These are phyloP conservation scores for Thunnus albacares DNA, from an alignment of 2,797 vertebrate genomes.

Conservation along the genomic window DNA sequence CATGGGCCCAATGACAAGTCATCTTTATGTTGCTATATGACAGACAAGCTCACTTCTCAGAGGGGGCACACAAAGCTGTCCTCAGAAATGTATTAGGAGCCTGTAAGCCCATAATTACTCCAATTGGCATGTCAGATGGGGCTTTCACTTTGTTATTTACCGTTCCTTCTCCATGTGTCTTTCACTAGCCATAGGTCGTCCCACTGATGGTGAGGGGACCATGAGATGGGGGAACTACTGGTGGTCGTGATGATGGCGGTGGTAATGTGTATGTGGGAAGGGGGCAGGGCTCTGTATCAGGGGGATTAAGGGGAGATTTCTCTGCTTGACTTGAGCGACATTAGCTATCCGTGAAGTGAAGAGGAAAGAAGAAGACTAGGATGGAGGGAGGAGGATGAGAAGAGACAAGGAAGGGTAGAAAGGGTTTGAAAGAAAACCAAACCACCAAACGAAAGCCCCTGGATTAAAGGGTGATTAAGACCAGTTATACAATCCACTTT, in stretches of 20 bases:
- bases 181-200: slow-evolving; percentile 58
- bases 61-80: slow-evolving; percentile 69
- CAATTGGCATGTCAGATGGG: slow-evolving; percentile 75
- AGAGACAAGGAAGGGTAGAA: slow-evolving; percentile 16
- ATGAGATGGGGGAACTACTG: slow-evolving; percentile 36
- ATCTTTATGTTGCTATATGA: slow-evolving; percentile 41
- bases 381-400: slow-evolving; percentile 10
- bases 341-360: slow-evolving; percentile 37
- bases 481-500: slow-evolving; percentile 45
- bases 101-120: slow-evolving; percentile 83
- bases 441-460: slow-evolving; percentile 24
- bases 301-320: slow-evolving; percentile 72
- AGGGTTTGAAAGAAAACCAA: slow-evolving; percentile 23
- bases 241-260: slow-evolving; percentile 42
- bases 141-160: slow-evolving; percentile 69
- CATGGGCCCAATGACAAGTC: slow-evolving; percentile 30
- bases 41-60: slow-evolving; percentile 57
- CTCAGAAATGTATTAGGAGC: slow-evolving; percentile 79
- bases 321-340: slow-evolving; percentile 59
- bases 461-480: slow-evolving; percentile 54
- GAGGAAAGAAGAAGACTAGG: slow-evolving; percentile 28
- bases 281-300: slow-evolving; percentile 39
- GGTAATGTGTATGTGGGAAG: slow-evolving; percentile 45
- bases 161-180: slow-evolving; percentile 65
- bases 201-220: slow-evolving; percentile 25